Conservation (phyloP, 64 coral and sea anemone species). For the Montipora sp. region DNA sequence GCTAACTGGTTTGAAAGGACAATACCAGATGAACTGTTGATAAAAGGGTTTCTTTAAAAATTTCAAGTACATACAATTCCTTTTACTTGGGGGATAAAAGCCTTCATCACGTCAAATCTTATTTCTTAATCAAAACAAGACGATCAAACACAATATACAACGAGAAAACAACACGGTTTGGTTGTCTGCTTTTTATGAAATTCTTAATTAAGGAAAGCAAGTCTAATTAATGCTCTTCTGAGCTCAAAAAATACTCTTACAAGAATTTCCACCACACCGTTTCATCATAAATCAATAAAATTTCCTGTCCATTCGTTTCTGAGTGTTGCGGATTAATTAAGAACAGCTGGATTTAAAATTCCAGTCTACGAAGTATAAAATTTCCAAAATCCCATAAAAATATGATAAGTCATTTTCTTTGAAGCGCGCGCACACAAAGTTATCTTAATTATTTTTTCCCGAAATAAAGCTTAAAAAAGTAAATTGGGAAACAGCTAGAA, state of each 20-base stretch:
- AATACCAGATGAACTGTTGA: not conserved
- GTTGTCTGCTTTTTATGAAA: not conserved
- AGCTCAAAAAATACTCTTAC: not conserved
- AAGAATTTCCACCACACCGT: not conserved
- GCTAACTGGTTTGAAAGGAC: not conserved
- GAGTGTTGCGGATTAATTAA: constrained; percentile 10
- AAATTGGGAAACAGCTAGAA: not conserved
- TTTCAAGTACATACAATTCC: not conserved
- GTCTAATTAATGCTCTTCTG: not conserved
- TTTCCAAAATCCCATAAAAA: constrained; percentile 27
- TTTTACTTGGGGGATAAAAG: not conserved
- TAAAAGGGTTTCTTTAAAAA: not conserved
- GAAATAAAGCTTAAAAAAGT: not conserved
- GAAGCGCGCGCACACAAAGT: not conserved
- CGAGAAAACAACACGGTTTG: not conserved
- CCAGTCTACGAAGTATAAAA: not conserved
- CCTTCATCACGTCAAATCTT: not conserved
- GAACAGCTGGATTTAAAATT: constrained; percentile 42
- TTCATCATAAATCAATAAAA: not conserved
- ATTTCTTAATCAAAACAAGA: constrained; percentile 1
- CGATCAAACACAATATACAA: not conserved
- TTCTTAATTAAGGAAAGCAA: not conserved
- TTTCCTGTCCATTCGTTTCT: not conserved
- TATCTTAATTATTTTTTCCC: not conserved
- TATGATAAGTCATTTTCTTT: constrained; percentile 10